Evolutionary conservation across 2,888 invertebrate genomes (phyloP).

Genomic region (Plemyria rubiginata): DNA sequence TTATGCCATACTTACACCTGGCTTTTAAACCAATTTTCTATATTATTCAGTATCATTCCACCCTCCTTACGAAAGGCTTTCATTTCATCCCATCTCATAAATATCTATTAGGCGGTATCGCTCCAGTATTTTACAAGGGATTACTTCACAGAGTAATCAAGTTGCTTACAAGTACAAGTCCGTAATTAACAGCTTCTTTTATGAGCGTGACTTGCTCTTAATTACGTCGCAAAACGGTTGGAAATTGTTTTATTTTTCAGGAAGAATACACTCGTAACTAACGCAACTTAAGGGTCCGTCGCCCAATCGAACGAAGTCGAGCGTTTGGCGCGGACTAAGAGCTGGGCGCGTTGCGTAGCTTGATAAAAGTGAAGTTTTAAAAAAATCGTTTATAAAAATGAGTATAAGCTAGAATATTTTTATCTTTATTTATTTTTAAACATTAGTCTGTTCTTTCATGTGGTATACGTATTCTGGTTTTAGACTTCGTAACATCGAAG

Average conservation of each 20-base stretch:
- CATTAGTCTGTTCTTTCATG: too few species aligned
- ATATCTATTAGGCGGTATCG: constrained; percentile 33
- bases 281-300: too few species aligned
- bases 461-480: too few species aligned
- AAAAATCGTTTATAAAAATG: too few species aligned
- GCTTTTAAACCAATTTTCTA: constrained; percentile 1
- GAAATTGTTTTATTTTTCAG: neutral
- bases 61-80: constrained; percentile 9
- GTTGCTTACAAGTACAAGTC: constrained; percentile 45
- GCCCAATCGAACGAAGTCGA: too few species aligned
- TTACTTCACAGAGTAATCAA: constrained; percentile 45
- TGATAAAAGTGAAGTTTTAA: too few species aligned
- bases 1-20: neutral
- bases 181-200: constrained; percentile 36
- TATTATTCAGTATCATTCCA: constrained; percentile 12
- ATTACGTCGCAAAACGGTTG: constrained; percentile 25
- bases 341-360: too few species aligned
- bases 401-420: too few species aligned
- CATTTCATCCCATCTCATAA: constrained; percentile 27
- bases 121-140: constrained; percentile 46
- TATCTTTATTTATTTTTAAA: too few species aligned
- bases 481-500: too few species aligned
- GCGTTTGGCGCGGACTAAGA: too few species aligned
- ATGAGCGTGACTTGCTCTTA: constrained; percentile 32
- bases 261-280: neutral